These are phyloP conservation scores for Orchestia grillus DNA, from an alignment of 1,140 invertebrate species.

Conservation along the genomic window DNA sequence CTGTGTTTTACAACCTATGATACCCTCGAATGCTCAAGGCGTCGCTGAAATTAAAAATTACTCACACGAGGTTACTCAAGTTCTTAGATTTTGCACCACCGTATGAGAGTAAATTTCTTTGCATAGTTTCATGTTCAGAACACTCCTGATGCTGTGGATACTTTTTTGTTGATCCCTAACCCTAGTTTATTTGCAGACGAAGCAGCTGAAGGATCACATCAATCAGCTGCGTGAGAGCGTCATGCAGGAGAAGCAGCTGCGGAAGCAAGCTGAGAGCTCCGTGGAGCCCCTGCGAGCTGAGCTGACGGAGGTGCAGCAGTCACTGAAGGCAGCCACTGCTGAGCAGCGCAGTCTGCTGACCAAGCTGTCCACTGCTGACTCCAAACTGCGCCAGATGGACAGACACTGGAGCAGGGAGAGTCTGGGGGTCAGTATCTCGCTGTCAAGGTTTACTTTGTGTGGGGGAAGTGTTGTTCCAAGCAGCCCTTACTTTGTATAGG, in stretches of 20 bases:
- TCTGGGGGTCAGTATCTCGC: constrained; percentile 37
- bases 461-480: too few relatives aligned
- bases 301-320: neutral
- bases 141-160: neutral
- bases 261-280: neutral
- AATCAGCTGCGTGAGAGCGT: neutral
- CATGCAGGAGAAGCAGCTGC: neutral
- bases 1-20: too few relatives aligned
- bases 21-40: too few relatives aligned
- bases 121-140: neutral
- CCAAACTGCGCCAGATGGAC: constrained; percentile 34
- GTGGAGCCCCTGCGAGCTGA: constrained; percentile 34
- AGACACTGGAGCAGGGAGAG: constrained; percentile 51
- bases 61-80: too few relatives aligned
- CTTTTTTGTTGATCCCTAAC: neutral
- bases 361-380: constrained; percentile 53
- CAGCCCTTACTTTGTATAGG: too few relatives aligned
- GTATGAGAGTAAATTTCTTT: too few relatives aligned
- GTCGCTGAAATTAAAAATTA: too few relatives aligned
- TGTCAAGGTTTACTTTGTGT: neutral
- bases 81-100: too few relatives aligned
- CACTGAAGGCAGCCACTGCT: constrained; percentile 12
- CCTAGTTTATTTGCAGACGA: neutral
- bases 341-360: constrained; percentile 44
- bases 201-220: neutral